Conservation (phyloP, 2,888 invertebrate genomes). For the Lasius platythorax region DNA sequence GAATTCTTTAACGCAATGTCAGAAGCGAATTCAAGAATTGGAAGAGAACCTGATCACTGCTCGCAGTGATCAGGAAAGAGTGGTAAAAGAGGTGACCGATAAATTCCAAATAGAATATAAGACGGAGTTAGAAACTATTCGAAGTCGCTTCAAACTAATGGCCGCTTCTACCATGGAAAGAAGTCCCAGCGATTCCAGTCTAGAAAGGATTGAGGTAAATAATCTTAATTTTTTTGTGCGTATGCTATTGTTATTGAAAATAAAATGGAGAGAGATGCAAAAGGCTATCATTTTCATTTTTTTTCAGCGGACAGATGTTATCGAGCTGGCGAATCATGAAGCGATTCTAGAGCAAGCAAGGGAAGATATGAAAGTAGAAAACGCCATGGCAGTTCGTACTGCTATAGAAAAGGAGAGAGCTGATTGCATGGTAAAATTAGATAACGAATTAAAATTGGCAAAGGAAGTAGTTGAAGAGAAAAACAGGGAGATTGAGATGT, state of each 20-base stretch:
- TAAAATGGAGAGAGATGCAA: neutral
- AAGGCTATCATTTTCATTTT: neutral
- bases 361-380: constrained; percentile 89
- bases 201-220: constrained; percentile 90
- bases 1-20: constrained; percentile 74
- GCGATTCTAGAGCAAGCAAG: constrained; percentile 90
- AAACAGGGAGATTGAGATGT: constrained; percentile 82
- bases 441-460: constrained; percentile 86
- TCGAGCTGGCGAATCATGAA: constrained; percentile 89
- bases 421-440: constrained; percentile 86
- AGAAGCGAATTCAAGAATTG: constrained; percentile 77
- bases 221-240: neutral
- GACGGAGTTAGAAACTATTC: constrained; percentile 90
- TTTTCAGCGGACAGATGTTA: constrained; percentile 87
- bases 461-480: constrained; percentile 86
- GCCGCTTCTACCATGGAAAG: constrained; percentile 91
- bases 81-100: constrained; percentile 90
- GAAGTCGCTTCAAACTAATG: constrained; percentile 88
- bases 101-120: constrained; percentile 91
- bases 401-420: constrained; percentile 88
- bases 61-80: constrained; percentile 87
- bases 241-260: constrained; percentile 5
- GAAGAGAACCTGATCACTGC: constrained; percentile 77
- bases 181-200: constrained; percentile 92
- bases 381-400: constrained; percentile 86